A percentile compares a stretch with the other conserved stretches of the same genome.
These are phyloP conservation scores for Phenganax subtilis DNA, from an alignment of 92 coral and sea anemone species.

Conservation along the genomic window DNA sequence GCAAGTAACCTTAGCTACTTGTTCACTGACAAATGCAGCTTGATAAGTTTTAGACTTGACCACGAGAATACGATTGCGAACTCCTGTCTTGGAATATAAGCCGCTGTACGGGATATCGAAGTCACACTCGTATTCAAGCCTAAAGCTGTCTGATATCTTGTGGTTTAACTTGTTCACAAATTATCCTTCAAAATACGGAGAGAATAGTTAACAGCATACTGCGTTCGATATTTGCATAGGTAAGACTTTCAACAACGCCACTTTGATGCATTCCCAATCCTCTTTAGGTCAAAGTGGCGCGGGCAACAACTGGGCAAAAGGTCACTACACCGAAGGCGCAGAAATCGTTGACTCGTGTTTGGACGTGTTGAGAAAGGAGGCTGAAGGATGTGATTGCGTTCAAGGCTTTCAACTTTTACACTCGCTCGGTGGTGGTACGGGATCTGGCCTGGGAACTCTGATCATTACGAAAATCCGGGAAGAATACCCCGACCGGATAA, in stretches of 20 bases:
- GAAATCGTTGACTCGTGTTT: slow-evolving; percentile 83
- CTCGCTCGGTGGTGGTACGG: slow-evolving; percentile 97
- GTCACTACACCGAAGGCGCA: slow-evolving; percentile 92
- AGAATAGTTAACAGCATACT: too few species aligned
- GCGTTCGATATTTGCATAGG: too few species aligned
- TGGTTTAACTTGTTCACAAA: too few species aligned
- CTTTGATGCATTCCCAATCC: background rate
- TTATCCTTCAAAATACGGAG: too few species aligned
- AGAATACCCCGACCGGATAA: slow-evolving; percentile 92
- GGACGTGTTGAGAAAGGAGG: slow-evolving; percentile 81
- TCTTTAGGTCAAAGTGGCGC: slow-evolving; percentile 72
- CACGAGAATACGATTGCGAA: background rate
- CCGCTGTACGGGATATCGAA: too few species aligned
- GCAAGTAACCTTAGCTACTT: too few species aligned
- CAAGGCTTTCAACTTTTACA: slow-evolving; percentile 93
- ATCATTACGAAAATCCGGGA: slow-evolving; percentile 88
- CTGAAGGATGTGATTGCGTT: slow-evolving; percentile 88
- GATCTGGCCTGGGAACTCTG: slow-evolving; percentile 89
- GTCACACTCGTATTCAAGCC: too few species aligned
- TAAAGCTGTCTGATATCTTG: too few species aligned
- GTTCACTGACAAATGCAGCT: background rate
- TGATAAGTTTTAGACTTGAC: background rate
- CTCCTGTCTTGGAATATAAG: background rate
- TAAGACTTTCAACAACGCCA: background rate
- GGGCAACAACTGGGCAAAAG: slow-evolving; percentile 92